phyloP scores from a whole-genome alignment of 2,888 invertebrate species.

The Siphlonurus alternatus region DNA sequence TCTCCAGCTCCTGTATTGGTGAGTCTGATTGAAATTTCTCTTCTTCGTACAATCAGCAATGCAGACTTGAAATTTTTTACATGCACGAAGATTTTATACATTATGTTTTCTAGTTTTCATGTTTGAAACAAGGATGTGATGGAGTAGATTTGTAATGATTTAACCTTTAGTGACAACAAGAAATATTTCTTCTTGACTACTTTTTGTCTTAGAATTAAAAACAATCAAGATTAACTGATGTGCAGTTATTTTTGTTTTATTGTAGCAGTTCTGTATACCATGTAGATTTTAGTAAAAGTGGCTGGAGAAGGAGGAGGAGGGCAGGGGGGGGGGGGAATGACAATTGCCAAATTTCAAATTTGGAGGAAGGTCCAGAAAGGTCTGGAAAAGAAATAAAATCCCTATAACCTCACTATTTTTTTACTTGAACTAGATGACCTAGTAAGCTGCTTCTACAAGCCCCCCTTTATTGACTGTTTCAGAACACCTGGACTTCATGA shows the following conservation, averaged over 20 bases:
- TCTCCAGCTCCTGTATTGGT: conserved; percentile 95
- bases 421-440: not conserved
- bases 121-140: not conserved
- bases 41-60: not conserved
- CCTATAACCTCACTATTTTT: conserved; percentile 1
- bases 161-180: too few species aligned
- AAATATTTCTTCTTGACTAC: conserved; percentile 5
- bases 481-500: conserved; percentile 97
- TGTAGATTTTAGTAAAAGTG: too few species aligned
- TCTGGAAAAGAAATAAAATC: too few species aligned
- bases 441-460: not conserved
- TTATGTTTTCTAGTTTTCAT: not conserved
- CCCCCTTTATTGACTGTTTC: conserved; percentile 5
- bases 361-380: too few species aligned
- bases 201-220: not conserved
- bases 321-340: too few species aligned
- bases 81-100: not conserved
- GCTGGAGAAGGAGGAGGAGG: too few species aligned
- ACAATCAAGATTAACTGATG: too few species aligned
- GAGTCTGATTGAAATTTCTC: conserved; percentile 16
- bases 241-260: too few species aligned
- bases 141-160: too few species aligned
- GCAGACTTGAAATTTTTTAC: not conserved
- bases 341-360: too few species aligned
- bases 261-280: too few species aligned